Conservation (phyloP, 35 echinoderm and acorn worm genomes). For the Holothuria glaberrima region DNA sequence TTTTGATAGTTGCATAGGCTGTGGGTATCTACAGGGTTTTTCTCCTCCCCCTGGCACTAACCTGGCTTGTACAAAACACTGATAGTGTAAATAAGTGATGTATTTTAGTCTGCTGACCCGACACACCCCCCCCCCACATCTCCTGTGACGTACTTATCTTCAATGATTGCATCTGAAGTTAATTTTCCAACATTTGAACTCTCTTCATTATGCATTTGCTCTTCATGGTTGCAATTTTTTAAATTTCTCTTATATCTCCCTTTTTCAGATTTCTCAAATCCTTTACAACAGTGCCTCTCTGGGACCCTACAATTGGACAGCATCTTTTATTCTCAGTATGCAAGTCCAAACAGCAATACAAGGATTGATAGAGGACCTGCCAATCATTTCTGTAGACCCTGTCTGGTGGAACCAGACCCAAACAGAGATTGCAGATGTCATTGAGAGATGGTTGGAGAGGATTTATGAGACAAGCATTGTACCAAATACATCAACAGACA, state of each 20-base stretch:
- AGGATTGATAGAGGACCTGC: background rate
- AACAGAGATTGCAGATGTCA: background rate
- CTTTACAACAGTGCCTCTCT: background rate
- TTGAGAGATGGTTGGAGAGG: background rate
- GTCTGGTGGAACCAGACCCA: slow-evolving; percentile 15
- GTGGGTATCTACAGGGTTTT: too few species aligned
- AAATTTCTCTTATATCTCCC: background rate
- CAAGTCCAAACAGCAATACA: background rate
- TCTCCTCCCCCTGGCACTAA: too few species aligned
- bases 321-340: background rate
- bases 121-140: too few species aligned
- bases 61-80: too few species aligned
- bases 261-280: background rate
- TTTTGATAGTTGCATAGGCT: too few species aligned
- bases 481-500: background rate
- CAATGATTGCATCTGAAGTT: too few species aligned
- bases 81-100: too few species aligned
- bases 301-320: slow-evolving; percentile 17
- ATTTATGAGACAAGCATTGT: background rate
- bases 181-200: too few species aligned
- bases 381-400: background rate
- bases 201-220: too few species aligned
- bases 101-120: too few species aligned
- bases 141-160: too few species aligned
- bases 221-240: too few species aligned